Percentiles rank a stretch among this genome's conserved stretches.
phyloP scores from a whole-genome alignment of 2,888 invertebrate genomes.

The Xylocampa areola region DNA sequence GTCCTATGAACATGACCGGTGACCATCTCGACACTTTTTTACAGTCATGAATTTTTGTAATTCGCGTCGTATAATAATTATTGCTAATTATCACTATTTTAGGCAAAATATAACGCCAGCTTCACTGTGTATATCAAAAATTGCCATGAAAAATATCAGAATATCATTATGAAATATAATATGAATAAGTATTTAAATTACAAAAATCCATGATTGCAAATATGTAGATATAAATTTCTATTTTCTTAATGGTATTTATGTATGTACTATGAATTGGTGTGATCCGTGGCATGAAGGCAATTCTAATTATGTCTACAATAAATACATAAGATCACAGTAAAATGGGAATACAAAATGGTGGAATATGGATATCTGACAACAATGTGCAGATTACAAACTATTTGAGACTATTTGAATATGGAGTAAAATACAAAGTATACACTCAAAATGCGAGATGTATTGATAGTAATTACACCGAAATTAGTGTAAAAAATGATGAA shows the following conservation, averaged over 20 bases:
- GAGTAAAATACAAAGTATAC: constrained; percentile 14
- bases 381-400: constrained; percentile 29
- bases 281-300: constrained; percentile 55
- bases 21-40: constrained; percentile 40
- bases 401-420: constrained; percentile 7
- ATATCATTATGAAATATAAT: constrained; percentile 33
- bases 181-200: constrained; percentile 47
- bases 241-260: constrained; percentile 39
- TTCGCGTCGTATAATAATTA: constrained; percentile 36
- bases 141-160: constrained; percentile 47
- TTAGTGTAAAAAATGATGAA: background rate
- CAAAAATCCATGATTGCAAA: constrained; percentile 51
- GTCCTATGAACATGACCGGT: constrained; percentile 32
- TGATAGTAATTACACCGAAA: no score
- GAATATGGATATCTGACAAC: constrained; percentile 31
- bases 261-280: constrained; percentile 56
- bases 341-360: constrained; percentile 55
- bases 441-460: background rate
- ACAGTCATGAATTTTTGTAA: constrained; percentile 55
- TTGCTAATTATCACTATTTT: constrained; percentile 44
- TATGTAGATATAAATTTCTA: constrained; percentile 44
- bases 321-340: constrained; percentile 60
- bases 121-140: constrained; percentile 38
- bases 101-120: constrained; percentile 39
- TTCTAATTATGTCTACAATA: constrained; percentile 50